These are phyloP conservation scores for Buphagus erythrorhynchus DNA, from an alignment of 2,797 vertebrate genomes.

Conservation along the genomic window DNA sequence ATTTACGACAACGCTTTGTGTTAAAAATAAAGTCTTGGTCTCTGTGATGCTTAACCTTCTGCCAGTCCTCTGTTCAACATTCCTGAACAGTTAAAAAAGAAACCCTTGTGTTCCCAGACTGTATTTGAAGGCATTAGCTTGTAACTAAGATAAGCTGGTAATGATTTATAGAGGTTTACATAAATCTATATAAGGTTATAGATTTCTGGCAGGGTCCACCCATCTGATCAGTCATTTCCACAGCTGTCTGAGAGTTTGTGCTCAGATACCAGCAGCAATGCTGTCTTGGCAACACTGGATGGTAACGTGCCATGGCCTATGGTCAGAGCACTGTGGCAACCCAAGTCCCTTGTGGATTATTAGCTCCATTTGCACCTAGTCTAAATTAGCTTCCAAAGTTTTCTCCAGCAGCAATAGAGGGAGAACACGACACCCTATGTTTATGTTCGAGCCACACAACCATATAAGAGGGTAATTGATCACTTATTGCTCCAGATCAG, in stretches of 20 bases:
- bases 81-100: not conserved
- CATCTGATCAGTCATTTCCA: not conserved
- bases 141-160: not conserved
- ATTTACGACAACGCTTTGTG: not conserved
- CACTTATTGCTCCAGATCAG: not conserved
- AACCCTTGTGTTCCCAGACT: not conserved
- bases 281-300: not conserved
- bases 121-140: not conserved
- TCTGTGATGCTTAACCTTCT: not conserved
- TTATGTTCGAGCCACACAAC: not conserved
- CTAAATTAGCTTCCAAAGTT: not conserved
- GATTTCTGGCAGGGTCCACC: not conserved
- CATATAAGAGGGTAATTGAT: not conserved
- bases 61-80: not conserved
- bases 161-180: not conserved
- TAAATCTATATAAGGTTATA: not conserved
- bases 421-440: not conserved
- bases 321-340: not conserved
- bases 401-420: not conserved
- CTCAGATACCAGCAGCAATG: not conserved
- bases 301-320: accelerated
- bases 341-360: not conserved
- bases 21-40: not conserved
- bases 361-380: not conserved
- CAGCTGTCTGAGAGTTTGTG: not conserved